phyloP scores from a whole-genome alignment of 1,140 invertebrate species.

The Panagrolaimus sp. region DNA sequence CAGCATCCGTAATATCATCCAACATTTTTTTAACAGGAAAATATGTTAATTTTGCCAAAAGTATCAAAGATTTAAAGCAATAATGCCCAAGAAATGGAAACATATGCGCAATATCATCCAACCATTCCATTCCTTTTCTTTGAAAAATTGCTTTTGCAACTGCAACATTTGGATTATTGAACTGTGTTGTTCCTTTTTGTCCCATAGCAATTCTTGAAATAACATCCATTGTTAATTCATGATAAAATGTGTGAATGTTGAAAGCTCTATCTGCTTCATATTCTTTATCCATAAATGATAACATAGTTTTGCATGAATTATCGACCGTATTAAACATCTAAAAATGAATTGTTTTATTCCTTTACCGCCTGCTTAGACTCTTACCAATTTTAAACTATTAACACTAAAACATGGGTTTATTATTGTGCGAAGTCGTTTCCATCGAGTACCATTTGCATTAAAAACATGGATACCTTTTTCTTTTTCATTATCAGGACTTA shows the following conservation, averaged over 20 bases:
- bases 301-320: conserved; percentile 38
- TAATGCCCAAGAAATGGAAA: no score
- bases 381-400: conserved; percentile 49
- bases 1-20: no score
- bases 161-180: conserved; percentile 23
- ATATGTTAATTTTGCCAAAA: no score
- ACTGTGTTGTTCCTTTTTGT: conserved; percentile 40
- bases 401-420: conserved; percentile 61
- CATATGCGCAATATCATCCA: no score
- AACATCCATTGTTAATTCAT: conserved; percentile 51
- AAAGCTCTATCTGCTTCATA: conserved; percentile 19
- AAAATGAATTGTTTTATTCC: conserved; percentile 21
- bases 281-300: conserved; percentile 33
- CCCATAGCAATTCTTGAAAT: conserved; percentile 45
- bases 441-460: conserved; percentile 47
- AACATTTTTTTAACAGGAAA: no score
- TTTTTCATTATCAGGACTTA: conserved; percentile 29
- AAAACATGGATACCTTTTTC: conserved; percentile 39
- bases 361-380: conserved; percentile 11
- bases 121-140: background rate
- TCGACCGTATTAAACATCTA: conserved; percentile 47
- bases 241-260: conserved; percentile 38
- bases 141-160: background rate
- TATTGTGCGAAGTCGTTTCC: conserved; percentile 60
- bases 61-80: no score